Conservation (phyloP, 2,113 vertebrate genomes). For the Nothoprocta perdicaria region DNA sequence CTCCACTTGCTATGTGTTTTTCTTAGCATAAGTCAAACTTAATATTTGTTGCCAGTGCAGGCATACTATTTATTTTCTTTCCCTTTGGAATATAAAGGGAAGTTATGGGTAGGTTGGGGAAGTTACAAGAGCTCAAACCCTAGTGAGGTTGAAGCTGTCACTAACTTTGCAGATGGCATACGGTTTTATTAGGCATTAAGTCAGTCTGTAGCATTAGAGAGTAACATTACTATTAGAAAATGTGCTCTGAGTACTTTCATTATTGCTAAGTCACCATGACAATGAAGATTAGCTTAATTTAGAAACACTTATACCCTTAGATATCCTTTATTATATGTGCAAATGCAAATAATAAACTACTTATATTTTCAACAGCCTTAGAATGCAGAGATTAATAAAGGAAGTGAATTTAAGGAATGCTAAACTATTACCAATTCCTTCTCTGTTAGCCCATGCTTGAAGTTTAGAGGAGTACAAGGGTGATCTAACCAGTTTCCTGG, state of each 20-base stretch:
- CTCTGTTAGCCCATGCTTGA: neutral
- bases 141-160: neutral
- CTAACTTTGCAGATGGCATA: neutral
- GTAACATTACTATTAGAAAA: neutral
- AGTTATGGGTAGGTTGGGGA: neutral
- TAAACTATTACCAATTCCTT: neutral
- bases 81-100: neutral
- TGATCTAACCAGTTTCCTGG: neutral
- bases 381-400: neutral
- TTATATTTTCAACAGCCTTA: neutral
- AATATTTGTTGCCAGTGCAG: neutral
- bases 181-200: neutral
- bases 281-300: neutral
- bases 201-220: neutral
- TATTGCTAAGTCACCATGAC: neutral
- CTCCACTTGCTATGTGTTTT: neutral
- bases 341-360: neutral
- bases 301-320: neutral
- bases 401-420: neutral
- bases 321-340: neutral
- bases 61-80: neutral
- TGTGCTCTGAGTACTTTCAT: neutral
- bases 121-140: neutral
- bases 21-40: neutral
- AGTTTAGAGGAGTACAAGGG: neutral